Evolutionary conservation across 30 jellyfish, hydroid and myxozoan genomes (phyloP), one percentile per base, ranked within the genome.

Genomic region (Aurelia sp.): DNA sequence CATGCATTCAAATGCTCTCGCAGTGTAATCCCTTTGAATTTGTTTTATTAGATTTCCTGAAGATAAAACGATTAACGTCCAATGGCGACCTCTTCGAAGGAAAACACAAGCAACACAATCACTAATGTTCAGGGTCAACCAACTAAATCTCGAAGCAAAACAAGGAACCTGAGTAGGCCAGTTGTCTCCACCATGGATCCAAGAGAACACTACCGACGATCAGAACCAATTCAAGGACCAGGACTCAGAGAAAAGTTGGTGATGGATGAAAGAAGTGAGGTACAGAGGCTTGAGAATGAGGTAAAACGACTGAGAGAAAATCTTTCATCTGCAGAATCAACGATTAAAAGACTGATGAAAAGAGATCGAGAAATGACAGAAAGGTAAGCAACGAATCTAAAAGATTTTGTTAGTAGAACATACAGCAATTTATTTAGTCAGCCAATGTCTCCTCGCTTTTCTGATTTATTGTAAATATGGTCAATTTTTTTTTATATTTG

Each of bases 281-380:
- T 64, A 53, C 96, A 82, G 33, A 74, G 94, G 53, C 85, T 88
- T 85, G 94, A 88, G 33, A 55, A 72, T 3, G 92, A 96, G 61
- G 91, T 93, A 35, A 84, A 58, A 74, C 40, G 96, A 55, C 87
- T 93, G 70, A 88, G 67, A 74, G 98, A 85, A 73, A 96, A 80
- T 18, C 81, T 88, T 52, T 64, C 94, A 47, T 27, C 87, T n/a
- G 94, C 97, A 17, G 98, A 93, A 13, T 63, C 90, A 40, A 88
- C 94, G 53, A 93, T 86, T 67, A 78, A 77, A 19, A 76, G 73
- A 65, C 48, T 93, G 79, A 92, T 78, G 89, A 74, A 74, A 66
- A 81, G 93, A 76, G 98, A 92, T 33, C 88, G 80, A 66, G 98
- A 92, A 15, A 60, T 88, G 92, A 57, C 90, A 13, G 92, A 70